These are phyloP conservation scores for Lordiphosa mommai DNA, from an alignment of 1,140 invertebrate species.

Conservation along the genomic window DNA sequence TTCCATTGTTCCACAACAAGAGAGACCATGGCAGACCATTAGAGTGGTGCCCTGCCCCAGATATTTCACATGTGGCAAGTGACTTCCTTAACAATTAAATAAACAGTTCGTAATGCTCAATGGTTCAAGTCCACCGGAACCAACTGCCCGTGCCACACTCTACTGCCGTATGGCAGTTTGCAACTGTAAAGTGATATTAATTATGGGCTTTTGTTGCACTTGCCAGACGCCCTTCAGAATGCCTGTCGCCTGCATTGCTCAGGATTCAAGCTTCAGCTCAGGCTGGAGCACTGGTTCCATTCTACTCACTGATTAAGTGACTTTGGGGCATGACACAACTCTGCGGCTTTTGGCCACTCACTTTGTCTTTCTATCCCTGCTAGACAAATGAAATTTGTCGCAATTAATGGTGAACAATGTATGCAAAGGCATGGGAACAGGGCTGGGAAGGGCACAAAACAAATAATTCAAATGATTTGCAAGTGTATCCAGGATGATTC, in stretches of 20 bases:
- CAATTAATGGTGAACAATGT: slow-evolving; percentile 16
- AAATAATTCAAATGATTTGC: too few species aligned
- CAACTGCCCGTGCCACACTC: slow-evolving; percentile 3
- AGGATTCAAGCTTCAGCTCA: not conserved
- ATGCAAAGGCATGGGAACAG: slow-evolving; percentile 4
- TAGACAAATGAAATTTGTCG: slow-evolving; percentile 12
- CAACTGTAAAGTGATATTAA: slow-evolving; percentile 59
- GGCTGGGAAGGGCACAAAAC: too few species aligned
- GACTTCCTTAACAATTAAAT: slow-evolving; percentile 29
- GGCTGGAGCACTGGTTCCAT: not conserved
- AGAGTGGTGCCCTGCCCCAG: not conserved
- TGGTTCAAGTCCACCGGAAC: not conserved
- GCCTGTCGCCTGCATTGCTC: slow-evolving; percentile 8
- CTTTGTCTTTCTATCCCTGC: not conserved
- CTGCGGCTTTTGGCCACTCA: slow-evolving; percentile 19
- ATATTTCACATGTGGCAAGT: not conserved
- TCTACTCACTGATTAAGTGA: slow-evolving; percentile 46
- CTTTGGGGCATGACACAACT: slow-evolving; percentile 35
- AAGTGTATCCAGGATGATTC: too few species aligned
- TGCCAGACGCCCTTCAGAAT: not conserved
- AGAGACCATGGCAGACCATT: not conserved
- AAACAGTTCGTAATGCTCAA: slow-evolving; percentile 33
- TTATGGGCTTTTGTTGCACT: slow-evolving; percentile 55
- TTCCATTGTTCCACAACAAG: not conserved
- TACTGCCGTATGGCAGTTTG: slow-evolving; percentile 28